Base-by-base conservation (phyloP, 2,113 vertebrate species). In the Apteryx owenii region DNA sequence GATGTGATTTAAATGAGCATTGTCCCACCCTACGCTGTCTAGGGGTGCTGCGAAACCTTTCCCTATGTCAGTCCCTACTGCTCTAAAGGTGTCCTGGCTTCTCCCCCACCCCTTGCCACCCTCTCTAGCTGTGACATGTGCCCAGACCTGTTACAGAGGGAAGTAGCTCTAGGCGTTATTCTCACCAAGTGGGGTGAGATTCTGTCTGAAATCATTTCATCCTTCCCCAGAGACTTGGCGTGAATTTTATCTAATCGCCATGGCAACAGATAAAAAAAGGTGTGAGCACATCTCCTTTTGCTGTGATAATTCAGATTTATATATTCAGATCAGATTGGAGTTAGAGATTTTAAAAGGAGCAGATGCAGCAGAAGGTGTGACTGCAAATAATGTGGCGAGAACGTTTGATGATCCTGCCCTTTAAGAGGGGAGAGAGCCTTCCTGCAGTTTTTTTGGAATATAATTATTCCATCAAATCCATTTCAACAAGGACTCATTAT, bases 171-270 rank as follows among this genome's bases (percentile, higher is more conserved):
- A 96, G 97, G 96, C 96, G 92, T 94, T 93, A 68, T 97, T 97
- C 97, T 96, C 95, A 92, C 97, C 97, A 96, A 97, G 96, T 96
- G 97, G 98, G 98, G 98, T 98, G 98, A 98, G 98, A 98, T 98
- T 98, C 98, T 98, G 98, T 98, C 98, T 98, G 98, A 98, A 98
- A 98, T 98, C 96, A 98, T 98, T 97, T 98, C 97, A 98, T 98
- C 98, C 98, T 98, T 98, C 98, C 98, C 98, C 95, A 97, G 98
- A 98, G 98, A 98, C 98, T 98, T 98, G 98, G 98, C 97, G 98
- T 98, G 98, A 98, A 98, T 98, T 98, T 98, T 98, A 98, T 98
- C 98, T 98, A 98, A 98, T 98, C 98, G 97, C 98, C 98, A 98
- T 98, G 98, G 98, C 98, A 98, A 98, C 98, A 98, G 98, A 98